A percentile compares a stretch with the other conserved stretches of the same genome.
These are phyloP conservation scores for Aplysia californica DNA, from an alignment of 1,140 invertebrate species.

Conservation along the genomic window DNA sequence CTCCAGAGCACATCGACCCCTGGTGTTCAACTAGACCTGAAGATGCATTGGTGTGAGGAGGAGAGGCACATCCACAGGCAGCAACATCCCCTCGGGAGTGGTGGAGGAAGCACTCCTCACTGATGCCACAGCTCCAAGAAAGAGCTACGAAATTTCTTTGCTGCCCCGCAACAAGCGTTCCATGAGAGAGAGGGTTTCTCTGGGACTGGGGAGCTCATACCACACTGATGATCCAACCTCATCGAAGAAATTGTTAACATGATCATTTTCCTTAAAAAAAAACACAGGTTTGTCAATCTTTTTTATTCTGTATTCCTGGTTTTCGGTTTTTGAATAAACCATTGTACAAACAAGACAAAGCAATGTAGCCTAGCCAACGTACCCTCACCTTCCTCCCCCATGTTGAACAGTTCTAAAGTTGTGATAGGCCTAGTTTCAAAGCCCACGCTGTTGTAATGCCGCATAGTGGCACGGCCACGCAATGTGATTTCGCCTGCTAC, in stretches of 20 bases:
- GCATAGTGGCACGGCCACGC: no score
- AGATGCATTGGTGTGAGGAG: constrained; percentile 13
- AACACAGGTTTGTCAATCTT: no score
- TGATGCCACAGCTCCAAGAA: no score
- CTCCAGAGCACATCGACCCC: background rate
- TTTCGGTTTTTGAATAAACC: no score
- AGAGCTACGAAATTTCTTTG: constrained; percentile 8
- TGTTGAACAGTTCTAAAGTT: no score
- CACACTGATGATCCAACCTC: constrained; percentile 13
- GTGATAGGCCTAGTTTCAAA: no score
- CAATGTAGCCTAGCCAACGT: no score
- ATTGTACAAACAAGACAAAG: no score
- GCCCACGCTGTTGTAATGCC: no score
- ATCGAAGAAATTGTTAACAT: constrained; percentile 19
- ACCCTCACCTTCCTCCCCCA: no score
- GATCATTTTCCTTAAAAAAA: constrained; percentile 19
- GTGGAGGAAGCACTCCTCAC: constrained; percentile 2
- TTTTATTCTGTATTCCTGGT: no score
- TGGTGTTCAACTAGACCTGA: background rate
- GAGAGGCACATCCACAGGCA: background rate
- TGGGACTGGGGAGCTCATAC: constrained; percentile 26
- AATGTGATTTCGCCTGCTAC: no score
- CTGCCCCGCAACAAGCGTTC: constrained; percentile 33
- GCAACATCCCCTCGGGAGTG: constrained; percentile 24
- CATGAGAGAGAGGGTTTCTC: constrained; percentile 36